Percentiles rank a stretch among this genome's conserved stretches.
These are phyloP conservation scores for Ephestia elutella DNA, from an alignment of 1,140 invertebrate species.

Conservation along the genomic window DNA sequence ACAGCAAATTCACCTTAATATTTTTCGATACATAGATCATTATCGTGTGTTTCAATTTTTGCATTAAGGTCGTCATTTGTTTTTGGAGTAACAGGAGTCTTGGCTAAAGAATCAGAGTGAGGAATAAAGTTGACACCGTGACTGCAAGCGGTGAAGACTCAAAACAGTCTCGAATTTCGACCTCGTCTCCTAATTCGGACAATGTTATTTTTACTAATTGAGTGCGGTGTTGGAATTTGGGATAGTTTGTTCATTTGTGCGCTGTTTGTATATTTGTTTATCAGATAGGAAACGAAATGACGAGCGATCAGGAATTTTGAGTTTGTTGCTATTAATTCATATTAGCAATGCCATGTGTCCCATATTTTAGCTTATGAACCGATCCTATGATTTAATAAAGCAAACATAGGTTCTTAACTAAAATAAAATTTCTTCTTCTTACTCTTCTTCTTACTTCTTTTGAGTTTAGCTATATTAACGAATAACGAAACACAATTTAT, in stretches of 20 bases:
- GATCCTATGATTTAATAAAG: no score
- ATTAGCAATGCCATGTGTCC: no score
- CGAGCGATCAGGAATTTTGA: no score
- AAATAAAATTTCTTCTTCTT: no score
- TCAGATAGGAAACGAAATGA: neutral
- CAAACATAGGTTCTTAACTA: no score
- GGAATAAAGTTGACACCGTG: constrained; percentile 18
- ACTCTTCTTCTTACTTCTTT: no score
- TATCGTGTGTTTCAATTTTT: neutral
- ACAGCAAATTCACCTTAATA: neutral
- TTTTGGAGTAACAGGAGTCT: constrained; percentile 14
- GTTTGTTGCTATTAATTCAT: no score
- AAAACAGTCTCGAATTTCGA: constrained; percentile 17
- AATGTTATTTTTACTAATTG: constrained; percentile 21
- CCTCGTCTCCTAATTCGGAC: constrained; percentile 12
- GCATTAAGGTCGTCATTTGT: neutral
- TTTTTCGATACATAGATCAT: neutral
- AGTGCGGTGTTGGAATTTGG: constrained; percentile 1
- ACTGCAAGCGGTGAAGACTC: constrained; percentile 12
- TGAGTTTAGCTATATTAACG: no score
- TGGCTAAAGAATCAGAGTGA: constrained; percentile 11
- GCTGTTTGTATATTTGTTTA: neutral
- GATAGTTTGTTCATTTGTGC: neutral
- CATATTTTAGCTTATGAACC: no score
- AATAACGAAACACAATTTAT: no score